Evolutionary conservation across 2,113 vertebrate species (phyloP).

Genomic region (Pterocles orientalis): DNA sequence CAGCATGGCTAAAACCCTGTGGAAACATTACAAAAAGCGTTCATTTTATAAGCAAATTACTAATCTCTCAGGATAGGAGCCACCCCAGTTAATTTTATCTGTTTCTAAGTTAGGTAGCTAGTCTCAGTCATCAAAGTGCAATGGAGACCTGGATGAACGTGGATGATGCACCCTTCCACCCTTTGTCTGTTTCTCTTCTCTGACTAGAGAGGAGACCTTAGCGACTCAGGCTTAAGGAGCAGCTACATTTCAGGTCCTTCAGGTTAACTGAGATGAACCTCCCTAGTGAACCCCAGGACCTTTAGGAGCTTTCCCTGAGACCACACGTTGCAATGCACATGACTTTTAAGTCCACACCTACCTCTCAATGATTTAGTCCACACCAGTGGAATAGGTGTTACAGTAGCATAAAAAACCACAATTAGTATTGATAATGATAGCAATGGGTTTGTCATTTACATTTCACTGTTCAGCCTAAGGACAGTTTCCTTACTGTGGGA

Average conservation of each 20-base stretch:
- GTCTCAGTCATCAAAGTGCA: not conserved
- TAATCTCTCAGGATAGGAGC: not conserved
- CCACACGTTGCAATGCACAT: rapidly evolving
- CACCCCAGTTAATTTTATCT: not conserved
- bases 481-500: not conserved
- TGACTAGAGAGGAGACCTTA: not conserved
- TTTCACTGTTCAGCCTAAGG: not conserved
- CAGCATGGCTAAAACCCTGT: not conserved
- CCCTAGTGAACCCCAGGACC: not conserved
- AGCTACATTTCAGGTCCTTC: not conserved
- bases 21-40: not conserved
- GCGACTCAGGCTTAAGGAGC: not conserved
- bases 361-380: not conserved
- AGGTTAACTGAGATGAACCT: not conserved
- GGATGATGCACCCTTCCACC: not conserved
- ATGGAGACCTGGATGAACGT: not conserved
- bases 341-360: not conserved
- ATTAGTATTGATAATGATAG: not conserved
- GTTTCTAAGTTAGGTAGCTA: not conserved
- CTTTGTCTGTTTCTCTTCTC: not conserved
- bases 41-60: not conserved
- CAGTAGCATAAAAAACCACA: not conserved
- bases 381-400: not conserved
- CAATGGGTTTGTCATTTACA: not conserved
- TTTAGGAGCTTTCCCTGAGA: not conserved